Evolutionary conservation across 2,888 invertebrate species (phyloP).

Genomic region (Conchocele bisecta): DNA sequence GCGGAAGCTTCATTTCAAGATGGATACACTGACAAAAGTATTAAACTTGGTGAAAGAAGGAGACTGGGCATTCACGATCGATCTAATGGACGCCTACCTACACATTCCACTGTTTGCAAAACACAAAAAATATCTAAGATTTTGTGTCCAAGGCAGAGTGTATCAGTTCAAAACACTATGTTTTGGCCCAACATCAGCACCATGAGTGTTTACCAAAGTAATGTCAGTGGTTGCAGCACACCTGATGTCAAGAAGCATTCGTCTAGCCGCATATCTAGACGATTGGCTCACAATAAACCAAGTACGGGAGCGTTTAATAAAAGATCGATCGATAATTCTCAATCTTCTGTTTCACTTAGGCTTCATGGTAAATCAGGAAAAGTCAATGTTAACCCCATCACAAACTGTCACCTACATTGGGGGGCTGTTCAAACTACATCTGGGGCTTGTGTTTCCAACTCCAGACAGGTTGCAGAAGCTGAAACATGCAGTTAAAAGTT

Average conservation of each 20-base stretch:
- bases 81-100: conserved; percentile 25
- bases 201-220: conserved; percentile 34
- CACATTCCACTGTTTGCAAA: conserved; percentile 24
- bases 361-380: too few species aligned
- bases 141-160: not conserved
- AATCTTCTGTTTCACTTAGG: too few species aligned
- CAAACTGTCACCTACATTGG: conserved; percentile 30
- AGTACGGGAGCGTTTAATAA: not conserved
- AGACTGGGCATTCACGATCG: conserved; percentile 32
- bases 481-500: not conserved
- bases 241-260: conserved; percentile 15
- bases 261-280: conserved; percentile 42
- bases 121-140: conserved; percentile 25
- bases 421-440: conserved; percentile 3
- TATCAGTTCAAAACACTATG: conserved; percentile 19
- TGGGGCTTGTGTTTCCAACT: conserved; percentile 24
- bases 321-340: conserved; percentile 25
- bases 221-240: conserved; percentile 30
- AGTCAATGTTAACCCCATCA: conserved; percentile 22
- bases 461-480: conserved; percentile 20
- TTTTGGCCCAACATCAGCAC: conserved; percentile 21
- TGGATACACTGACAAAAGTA: conserved; percentile 36
- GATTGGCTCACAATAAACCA: conserved; percentile 42
- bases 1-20: conserved; percentile 54
- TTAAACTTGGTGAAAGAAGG: conserved; percentile 20